phyloP scores from a whole-genome alignment of 2,113 vertebrate genomes.

The Saguinus imperator region DNA sequence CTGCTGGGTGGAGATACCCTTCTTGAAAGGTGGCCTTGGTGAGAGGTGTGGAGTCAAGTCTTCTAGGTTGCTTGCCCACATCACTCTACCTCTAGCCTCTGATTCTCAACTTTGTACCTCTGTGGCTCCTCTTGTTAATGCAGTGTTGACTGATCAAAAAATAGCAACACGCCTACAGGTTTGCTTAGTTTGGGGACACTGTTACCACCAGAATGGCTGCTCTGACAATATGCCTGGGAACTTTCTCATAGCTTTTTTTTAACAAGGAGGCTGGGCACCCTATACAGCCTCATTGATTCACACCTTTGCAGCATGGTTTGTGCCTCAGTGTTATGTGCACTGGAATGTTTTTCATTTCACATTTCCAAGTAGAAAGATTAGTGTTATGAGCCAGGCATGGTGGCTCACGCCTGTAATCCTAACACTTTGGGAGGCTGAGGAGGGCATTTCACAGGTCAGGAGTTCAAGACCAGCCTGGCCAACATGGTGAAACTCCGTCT shows the following conservation, averaged over 20 bases:
- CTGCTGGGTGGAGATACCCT: not conserved
- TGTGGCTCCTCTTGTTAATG: not conserved
- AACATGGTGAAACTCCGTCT: too few species aligned
- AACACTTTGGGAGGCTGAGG: too few species aligned
- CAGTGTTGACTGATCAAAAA: constrained; percentile 48
- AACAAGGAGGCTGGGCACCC: not conserved
- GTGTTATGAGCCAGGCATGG: not conserved
- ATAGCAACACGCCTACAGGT: not conserved
- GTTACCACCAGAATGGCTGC: not conserved
- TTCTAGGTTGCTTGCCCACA: constrained; percentile 4
- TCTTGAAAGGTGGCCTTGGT: constrained; percentile 28
- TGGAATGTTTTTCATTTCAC: constrained; percentile 40
- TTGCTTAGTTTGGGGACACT: constrained; percentile 29
- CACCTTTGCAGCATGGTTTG: constrained; percentile 23
- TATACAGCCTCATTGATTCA: not conserved
- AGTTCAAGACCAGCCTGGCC: too few species aligned
- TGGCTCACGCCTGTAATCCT: too few species aligned
- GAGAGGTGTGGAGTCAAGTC: not conserved
- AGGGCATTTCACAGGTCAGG: too few species aligned
- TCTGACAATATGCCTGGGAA: not conserved
- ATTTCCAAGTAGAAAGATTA: constrained; percentile 50
- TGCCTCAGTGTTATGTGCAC: constrained; percentile 47
- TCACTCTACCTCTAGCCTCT: constrained; percentile 61
- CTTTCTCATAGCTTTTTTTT: constrained; percentile 12
- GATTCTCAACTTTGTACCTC: not conserved